Base-by-base conservation (phyloP, 2,113 vertebrate genomes). In the Odontesthes bonariensis region DNA sequence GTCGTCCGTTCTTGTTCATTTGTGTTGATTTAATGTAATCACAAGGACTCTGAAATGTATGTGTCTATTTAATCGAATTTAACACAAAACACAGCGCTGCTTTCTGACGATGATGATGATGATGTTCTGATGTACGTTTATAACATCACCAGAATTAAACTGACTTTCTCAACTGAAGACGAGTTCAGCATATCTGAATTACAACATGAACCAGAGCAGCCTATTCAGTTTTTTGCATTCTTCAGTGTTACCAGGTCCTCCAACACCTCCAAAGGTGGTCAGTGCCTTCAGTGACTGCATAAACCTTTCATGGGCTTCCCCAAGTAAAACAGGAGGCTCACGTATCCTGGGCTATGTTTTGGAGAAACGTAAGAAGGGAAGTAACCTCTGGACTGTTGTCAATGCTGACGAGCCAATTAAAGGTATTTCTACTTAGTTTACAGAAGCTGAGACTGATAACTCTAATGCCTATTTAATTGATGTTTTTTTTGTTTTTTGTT, bases 321-420 rank as follows among this genome's bases (percentile, higher is more conserved):
- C 97, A 0, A 63, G 5, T 62, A 95, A 94, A 71, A 92, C 88
- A 0, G 94, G 95, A 59, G 91, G 91, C 0, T 92, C 94, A 35
- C 91, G 77, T 44, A 93, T 97, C 63, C 56, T 94, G 49, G 96
- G 97, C 11, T 98, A 97, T 73, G 69, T 94, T 0, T 5, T 97
- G 31, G 96, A 99, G 73, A 97, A 96, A 70, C 93, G 96, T 59
- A 97, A 96, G 91, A 96, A 93, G 54, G 96, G 96, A 0, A 96
- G 96, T 75, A 91, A 85, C 49, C 82, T 91, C 14, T 99, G 97
- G 97, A 92, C 79, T n/a, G 86, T 91, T 4, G 95, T 95, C 69
- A 95, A 94, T 59, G 78, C 81, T 17, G 91, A 89, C 0, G 81
- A 88, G 44, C 94, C 94, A 0, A 59, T 96, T 69, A 88, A 92